A percentile compares a stretch with the other conserved stretches of the same genome.
These are phyloP conservation scores for Uropetala carovei DNA, from an alignment of 2,888 invertebrate species.

Conservation along the genomic window DNA sequence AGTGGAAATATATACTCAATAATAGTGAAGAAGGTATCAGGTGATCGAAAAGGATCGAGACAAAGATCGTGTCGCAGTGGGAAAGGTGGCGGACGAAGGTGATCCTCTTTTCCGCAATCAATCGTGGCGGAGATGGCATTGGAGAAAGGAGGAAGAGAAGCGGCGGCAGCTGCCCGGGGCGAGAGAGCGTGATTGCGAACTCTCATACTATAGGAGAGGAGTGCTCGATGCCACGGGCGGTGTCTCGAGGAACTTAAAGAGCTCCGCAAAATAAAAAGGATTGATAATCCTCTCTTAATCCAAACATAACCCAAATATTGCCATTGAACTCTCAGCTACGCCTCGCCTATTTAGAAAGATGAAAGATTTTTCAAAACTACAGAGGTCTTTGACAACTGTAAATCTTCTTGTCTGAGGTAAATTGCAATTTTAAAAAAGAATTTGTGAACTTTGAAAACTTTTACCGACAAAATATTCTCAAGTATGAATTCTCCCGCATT, in stretches of 20 bases:
- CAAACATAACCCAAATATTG: too few species aligned
- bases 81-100: constrained; percentile 40
- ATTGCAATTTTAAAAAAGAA: too few species aligned
- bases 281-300: too few species aligned
- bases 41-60: background rate
- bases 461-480: too few species aligned
- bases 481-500: too few species aligned
- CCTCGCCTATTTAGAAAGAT: too few species aligned
- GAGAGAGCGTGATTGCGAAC: constrained; percentile 7
- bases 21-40: background rate
- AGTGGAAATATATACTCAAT: too few species aligned
- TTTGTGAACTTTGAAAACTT: too few species aligned
- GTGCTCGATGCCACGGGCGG: background rate
- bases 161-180: background rate
- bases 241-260: background rate
- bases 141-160: constrained; percentile 22
- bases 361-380: too few species aligned
- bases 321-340: too few species aligned
- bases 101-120: constrained; percentile 34
- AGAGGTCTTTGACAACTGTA: too few species aligned
- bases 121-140: constrained; percentile 46
- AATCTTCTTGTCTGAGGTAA: too few species aligned
- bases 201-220: background rate
- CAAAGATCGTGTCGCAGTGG: background rate
- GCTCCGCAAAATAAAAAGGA: background rate